These are phyloP conservation scores for Montipora efflorescens DNA, from an alignment of 64 coral and sea anemone genomes.

Conservation along the genomic window DNA sequence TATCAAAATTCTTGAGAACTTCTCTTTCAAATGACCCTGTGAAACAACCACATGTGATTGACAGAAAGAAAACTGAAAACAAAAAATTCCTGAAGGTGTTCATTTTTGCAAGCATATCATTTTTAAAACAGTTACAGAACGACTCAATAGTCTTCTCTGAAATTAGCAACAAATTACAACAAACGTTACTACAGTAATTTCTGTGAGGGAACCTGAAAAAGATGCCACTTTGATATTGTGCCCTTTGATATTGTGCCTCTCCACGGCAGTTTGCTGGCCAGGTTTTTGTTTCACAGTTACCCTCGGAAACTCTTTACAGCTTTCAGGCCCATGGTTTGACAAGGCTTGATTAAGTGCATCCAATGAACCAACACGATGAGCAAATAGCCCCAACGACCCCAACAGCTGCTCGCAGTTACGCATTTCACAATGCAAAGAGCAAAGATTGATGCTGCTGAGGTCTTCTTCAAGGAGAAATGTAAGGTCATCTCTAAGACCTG, in stretches of 20 bases:
- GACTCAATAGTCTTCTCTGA: too few species aligned
- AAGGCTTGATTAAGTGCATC: conserved; percentile 22
- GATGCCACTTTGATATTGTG: conserved; percentile 68
- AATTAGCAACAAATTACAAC: too few species aligned
- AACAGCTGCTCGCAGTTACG: conserved; percentile 40
- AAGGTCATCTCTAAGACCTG: conserved; percentile 29
- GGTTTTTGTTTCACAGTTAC: not conserved
- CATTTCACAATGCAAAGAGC: conserved; percentile 61
- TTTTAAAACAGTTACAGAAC: too few species aligned
- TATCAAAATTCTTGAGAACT: not conserved
- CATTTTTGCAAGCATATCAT: too few species aligned
- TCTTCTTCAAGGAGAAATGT: conserved; percentile 59
- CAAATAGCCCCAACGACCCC: conserved; percentile 33
- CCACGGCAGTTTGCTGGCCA: conserved; percentile 46
- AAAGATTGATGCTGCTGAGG: conserved; percentile 47
- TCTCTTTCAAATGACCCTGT: not conserved
- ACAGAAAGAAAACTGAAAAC: not conserved
- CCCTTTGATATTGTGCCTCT: conserved; percentile 42
- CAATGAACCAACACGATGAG: conserved; percentile 30
- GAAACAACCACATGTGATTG: not conserved
- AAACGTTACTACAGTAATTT: too few species aligned
- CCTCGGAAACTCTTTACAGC: conserved; percentile 4
- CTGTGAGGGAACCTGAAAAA: not conserved
- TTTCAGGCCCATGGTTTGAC: conserved; percentile 62
- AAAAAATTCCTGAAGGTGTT: too few species aligned